These are phyloP conservation scores for Horisme vitalbata DNA, from an alignment of 2,888 invertebrate genomes.

Conservation along the genomic window DNA sequence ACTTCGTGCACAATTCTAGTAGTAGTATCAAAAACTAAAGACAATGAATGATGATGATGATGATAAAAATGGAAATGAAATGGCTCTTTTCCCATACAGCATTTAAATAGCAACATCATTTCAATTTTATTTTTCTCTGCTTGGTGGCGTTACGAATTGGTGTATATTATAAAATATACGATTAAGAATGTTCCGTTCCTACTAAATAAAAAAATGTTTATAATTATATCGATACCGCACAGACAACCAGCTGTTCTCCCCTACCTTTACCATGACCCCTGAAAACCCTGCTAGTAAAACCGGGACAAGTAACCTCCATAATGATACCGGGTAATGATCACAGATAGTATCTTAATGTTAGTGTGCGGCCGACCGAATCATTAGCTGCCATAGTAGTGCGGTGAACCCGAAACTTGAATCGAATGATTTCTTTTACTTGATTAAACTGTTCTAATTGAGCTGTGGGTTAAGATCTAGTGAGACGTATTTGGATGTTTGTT, in stretches of 20 bases:
- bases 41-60: too few species aligned
- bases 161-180: too few species aligned
- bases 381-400: conserved; percentile 21
- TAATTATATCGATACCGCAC: too few species aligned
- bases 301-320: conserved; percentile 24
- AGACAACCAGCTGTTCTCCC: conserved; percentile 7
- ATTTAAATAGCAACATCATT: too few species aligned
- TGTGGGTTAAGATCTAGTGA: not conserved
- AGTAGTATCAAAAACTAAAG: too few species aligned
- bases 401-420: conserved; percentile 23
- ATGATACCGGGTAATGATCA: conserved; percentile 56
- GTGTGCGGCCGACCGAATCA: conserved; percentile 35
- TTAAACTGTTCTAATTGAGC: conserved; percentile 16
- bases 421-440: conserved; percentile 30
- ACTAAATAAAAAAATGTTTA: too few species aligned
- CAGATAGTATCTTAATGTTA: conserved; percentile 74
- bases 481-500: too few species aligned
- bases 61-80: too few species aligned
- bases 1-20: not conserved
- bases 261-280: conserved; percentile 6
- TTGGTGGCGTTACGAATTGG: too few species aligned
- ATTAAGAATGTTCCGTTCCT: too few species aligned
- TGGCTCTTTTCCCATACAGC: too few species aligned
- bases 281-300: conserved; percentile 34
- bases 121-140: too few species aligned